Conservation (phyloP, 2,888 invertebrate species). For the Eupeodes luniger region DNA sequence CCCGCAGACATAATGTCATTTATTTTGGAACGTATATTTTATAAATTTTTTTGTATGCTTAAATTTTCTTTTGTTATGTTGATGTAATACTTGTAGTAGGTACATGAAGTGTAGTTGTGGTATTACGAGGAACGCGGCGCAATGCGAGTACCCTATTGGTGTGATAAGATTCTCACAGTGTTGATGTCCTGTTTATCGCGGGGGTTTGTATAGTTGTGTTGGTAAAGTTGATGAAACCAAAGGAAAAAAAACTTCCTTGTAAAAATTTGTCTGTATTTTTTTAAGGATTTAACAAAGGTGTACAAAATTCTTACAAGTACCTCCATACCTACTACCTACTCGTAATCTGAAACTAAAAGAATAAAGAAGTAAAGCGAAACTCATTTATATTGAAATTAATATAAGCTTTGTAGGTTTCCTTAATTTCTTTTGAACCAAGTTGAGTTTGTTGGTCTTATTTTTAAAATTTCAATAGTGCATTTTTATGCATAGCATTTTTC, state of each 20-base stretch:
- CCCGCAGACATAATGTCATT: slow-evolving; percentile 59
- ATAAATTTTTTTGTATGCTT: slow-evolving; percentile 13
- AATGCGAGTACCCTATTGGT: slow-evolving; percentile 8
- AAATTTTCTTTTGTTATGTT: slow-evolving; percentile 20
- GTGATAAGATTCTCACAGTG: slow-evolving; percentile 30
- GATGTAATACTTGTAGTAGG: neutral
- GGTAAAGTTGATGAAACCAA: slow-evolving; percentile 9
- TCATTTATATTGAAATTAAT: slow-evolving; percentile 69
- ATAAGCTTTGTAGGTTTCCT: neutral
- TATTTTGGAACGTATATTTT: slow-evolving; percentile 62
- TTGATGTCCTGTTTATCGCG: slow-evolving; percentile 49
- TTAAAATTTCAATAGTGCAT: neutral
- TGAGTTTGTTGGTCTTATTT: neutral
- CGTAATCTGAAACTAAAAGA: slow-evolving; percentile 7
- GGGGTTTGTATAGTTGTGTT: neutral
- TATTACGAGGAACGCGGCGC: neutral
- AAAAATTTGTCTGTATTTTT: neutral
- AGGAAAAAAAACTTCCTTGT: neutral
- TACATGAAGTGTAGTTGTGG: slow-evolving; percentile 16
- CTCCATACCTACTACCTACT: neutral
- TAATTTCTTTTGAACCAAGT: neutral
- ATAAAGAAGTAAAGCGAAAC: slow-evolving; percentile 42
- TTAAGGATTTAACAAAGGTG: neutral
- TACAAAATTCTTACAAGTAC: slow-evolving; percentile 30
- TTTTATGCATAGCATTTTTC: too few relatives aligned